A percentile compares a stretch with the other conserved stretches of the same genome.
These are phyloP conservation scores for Centruroides sculpturatus DNA, from an alignment of 1,140 invertebrate genomes.

Conservation along the genomic window DNA sequence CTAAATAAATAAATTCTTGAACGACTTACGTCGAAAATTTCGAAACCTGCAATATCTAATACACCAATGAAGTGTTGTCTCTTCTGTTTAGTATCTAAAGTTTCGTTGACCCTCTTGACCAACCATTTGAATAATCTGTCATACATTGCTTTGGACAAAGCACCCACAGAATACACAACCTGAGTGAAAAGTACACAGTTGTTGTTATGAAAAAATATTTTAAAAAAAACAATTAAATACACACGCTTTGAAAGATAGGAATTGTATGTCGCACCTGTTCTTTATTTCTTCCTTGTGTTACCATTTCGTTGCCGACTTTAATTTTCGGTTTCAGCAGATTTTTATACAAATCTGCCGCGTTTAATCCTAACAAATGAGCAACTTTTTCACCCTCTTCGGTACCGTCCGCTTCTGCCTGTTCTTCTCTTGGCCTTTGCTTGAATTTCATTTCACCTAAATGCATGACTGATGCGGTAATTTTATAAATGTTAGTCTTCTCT, in stretches of 20 bases:
- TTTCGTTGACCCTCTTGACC: slow-evolving; percentile 43
- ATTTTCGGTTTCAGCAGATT: slow-evolving; percentile 43
- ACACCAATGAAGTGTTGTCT: slow-evolving; percentile 45
- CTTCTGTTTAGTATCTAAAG: slow-evolving; percentile 41
- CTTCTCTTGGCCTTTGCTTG: slow-evolving; percentile 45
- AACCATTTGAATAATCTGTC: slow-evolving; percentile 43
- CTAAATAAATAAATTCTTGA: neutral
- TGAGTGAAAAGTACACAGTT: neutral
- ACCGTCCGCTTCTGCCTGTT: slow-evolving; percentile 49
- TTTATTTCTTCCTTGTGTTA: slow-evolving; percentile 44
- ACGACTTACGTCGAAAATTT: slow-evolving; percentile 44
- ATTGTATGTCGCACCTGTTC: slow-evolving; percentile 30
- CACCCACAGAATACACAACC: slow-evolving; percentile 35
- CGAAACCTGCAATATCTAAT: slow-evolving; percentile 48
- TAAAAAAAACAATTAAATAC: no score
- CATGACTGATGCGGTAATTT: slow-evolving; percentile 42
- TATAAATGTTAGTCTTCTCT: slow-evolving; percentile 44
- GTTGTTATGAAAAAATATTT: no score
- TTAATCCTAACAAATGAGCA: slow-evolving; percentile 40
- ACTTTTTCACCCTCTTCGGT: slow-evolving; percentile 43
- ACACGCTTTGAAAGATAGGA: no score
- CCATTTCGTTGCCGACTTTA: slow-evolving; percentile 41
- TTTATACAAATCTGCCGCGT: slow-evolving; percentile 40
- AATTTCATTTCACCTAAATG: slow-evolving; percentile 47
- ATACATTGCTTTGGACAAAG: slow-evolving; percentile 44